Percentiles rank a stretch among this genome's conserved stretches.
These are phyloP conservation scores for Grus americana DNA, from an alignment of 2,113 vertebrate species.

Conservation along the genomic window DNA sequence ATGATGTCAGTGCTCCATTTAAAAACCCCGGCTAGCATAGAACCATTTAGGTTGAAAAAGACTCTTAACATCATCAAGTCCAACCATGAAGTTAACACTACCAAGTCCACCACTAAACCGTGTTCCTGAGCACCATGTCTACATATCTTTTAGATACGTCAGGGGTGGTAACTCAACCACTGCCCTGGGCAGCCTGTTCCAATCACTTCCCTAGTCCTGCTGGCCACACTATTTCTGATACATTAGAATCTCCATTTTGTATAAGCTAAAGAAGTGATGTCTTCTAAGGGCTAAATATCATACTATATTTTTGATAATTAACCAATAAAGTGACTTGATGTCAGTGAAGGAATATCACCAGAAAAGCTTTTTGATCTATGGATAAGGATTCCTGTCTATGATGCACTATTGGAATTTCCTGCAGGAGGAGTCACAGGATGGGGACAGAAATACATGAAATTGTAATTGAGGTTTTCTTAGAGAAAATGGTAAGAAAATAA, in stretches of 20 bases:
- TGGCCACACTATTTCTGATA: neutral
- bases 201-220: neutral
- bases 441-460: neutral
- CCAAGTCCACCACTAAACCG: too few species aligned
- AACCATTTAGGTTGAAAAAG: neutral
- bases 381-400: neutral
- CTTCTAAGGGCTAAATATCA: neutral
- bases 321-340: neutral
- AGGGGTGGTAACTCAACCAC: neutral
- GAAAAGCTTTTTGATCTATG: neutral
- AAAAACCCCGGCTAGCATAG: neutral
- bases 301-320: neutral
- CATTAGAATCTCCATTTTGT: neutral
- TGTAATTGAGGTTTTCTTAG: neutral
- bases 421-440: neutral
- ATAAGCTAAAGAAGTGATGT: neutral
- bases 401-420: neutral
- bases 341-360: neutral
- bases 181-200: neutral
- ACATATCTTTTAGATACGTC: neutral
- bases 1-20: neutral
- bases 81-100: neutral
- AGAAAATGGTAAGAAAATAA: neutral
- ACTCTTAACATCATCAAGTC: neutral
- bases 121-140: neutral